These are phyloP conservation scores for Nomia melanderi DNA, from an alignment of 1,140 invertebrate genomes.

Conservation along the genomic window DNA sequence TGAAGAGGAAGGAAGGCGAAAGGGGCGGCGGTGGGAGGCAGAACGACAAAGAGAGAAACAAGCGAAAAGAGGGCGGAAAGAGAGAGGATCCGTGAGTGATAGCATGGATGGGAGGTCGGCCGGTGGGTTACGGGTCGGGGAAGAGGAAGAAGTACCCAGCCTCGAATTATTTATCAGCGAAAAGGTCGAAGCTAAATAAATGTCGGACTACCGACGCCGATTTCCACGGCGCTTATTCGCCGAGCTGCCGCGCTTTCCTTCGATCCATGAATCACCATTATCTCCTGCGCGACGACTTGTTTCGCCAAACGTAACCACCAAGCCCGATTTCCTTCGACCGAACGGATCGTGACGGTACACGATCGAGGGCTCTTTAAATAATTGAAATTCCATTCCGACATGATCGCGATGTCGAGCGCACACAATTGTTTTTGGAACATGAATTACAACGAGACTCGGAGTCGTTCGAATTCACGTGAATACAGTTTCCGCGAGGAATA, in stretches of 20 bases:
- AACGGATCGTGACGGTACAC: conserved; percentile 2
- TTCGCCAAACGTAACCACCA: conserved; percentile 17
- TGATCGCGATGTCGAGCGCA: neutral
- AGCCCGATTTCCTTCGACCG: conserved; percentile 16
- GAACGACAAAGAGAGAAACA: conserved; percentile 24
- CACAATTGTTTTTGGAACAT: neutral
- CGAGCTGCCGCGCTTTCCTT: conserved; percentile 38
- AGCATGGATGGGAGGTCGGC: too few species aligned
- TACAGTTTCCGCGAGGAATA: too few species aligned
- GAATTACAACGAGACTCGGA: neutral
- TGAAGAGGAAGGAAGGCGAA: conserved; percentile 8
- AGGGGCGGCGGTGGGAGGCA: neutral
- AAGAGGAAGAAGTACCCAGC: conserved; percentile 24
- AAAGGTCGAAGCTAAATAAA: conserved; percentile 77
- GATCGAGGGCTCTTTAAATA: neutral
- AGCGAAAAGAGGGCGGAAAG: conserved; percentile 23
- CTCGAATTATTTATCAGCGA: conserved; percentile 76
- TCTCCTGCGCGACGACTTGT: conserved; percentile 33
- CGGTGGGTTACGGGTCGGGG: too few species aligned
- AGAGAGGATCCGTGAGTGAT: neutral
- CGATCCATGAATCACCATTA: conserved; percentile 61
- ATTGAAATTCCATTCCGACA: conserved; percentile 24
- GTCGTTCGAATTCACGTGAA: neutral
- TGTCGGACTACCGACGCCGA: conserved; percentile 67
- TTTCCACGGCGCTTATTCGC: conserved; percentile 71